Percentiles rank a stretch among this genome's conserved stretches.
Conservation (phyloP, 2,797 vertebrate genomes). For the Ctenopoma multispine region DNA sequence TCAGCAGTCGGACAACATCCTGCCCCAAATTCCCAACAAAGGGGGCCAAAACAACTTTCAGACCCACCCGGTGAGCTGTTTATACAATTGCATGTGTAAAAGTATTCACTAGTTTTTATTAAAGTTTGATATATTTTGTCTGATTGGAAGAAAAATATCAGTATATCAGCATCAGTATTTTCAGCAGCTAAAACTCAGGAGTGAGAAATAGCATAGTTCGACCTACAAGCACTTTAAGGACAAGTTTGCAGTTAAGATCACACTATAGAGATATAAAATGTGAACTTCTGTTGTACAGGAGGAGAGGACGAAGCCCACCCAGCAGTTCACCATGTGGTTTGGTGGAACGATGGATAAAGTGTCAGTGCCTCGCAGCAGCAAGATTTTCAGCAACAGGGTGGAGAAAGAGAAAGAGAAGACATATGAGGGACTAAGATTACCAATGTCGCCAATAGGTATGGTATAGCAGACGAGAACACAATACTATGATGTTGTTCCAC, state of each 20-base stretch:
- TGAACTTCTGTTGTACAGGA: conserved; percentile 76
- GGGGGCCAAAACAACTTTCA: conserved; percentile 80
- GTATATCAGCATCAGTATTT: neutral
- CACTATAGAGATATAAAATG: too few relatives aligned
- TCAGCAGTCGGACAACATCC: conserved; percentile 82
- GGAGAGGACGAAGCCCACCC: conserved; percentile 77
- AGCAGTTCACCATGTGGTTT: conserved; percentile 78
- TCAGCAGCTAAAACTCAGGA: neutral
- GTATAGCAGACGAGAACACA: neutral
- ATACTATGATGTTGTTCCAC: too few relatives aligned
- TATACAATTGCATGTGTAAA: neutral
- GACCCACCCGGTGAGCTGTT: conserved; percentile 71
- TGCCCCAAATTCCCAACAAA: conserved; percentile 86
- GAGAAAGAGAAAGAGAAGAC: conserved; percentile 85
- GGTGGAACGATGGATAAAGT: conserved; percentile 81
- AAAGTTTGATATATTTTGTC: neutral
- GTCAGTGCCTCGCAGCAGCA: conserved; percentile 76
- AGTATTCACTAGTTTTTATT: neutral
- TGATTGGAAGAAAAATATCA: neutral
- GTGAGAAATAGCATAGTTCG: neutral
- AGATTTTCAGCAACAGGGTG: conserved; percentile 79
- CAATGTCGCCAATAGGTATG: conserved; percentile 91
- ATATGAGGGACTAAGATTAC: conserved; percentile 83
- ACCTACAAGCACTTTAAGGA: too few relatives aligned
- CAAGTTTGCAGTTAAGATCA: too few relatives aligned